A percentile compares a stretch with the other conserved stretches of the same genome.
phyloP scores from a whole-genome alignment of 2,888 invertebrate species.

The Drosophila siamana region DNA sequence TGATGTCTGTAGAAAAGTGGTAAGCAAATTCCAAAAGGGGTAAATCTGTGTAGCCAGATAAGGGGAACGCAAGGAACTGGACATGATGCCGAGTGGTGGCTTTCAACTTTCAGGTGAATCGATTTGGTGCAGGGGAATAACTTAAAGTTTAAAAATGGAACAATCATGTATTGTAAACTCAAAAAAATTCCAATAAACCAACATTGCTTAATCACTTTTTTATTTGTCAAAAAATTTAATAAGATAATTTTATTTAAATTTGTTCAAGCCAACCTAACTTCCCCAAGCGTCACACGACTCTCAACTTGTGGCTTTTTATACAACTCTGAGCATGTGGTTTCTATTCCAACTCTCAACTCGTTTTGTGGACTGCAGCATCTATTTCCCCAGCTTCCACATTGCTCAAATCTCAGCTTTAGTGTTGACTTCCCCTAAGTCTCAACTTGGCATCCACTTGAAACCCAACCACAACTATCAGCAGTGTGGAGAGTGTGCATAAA shows the following conservation, averaged over 20 bases:
- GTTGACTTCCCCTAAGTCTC: constrained; percentile 13
- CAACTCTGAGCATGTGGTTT: constrained; percentile 17
- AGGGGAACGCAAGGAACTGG: constrained; percentile 7
- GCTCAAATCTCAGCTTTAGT: constrained; percentile 32
- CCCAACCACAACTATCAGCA: constrained; percentile 37
- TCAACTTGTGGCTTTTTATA: neutral
- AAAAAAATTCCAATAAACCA: too few species aligned
- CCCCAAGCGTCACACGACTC: constrained; percentile 19
- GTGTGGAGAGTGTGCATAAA: constrained; percentile 25
- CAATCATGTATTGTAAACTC: too few species aligned
- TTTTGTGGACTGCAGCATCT: constrained; percentile 10
- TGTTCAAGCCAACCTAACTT: neutral
- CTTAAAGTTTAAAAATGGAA: neutral
- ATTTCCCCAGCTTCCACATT: constrained; percentile 38
- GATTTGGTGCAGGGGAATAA: neutral
- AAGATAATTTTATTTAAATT: neutral
- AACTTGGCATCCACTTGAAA: constrained; percentile 32
- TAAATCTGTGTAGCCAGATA: constrained; percentile 11
- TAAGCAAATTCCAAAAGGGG: constrained; percentile 18
- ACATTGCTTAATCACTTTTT: too few species aligned
- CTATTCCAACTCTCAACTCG: constrained; percentile 9
- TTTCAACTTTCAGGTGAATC: constrained; percentile 21
- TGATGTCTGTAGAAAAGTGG: constrained; percentile 1
- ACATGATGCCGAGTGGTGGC: constrained; percentile 22
- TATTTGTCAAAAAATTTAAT: too few species aligned